These are phyloP conservation scores for Pteronotus mesoamericanus DNA, from an alignment of 2,797 vertebrate species.

Conservation along the genomic window DNA sequence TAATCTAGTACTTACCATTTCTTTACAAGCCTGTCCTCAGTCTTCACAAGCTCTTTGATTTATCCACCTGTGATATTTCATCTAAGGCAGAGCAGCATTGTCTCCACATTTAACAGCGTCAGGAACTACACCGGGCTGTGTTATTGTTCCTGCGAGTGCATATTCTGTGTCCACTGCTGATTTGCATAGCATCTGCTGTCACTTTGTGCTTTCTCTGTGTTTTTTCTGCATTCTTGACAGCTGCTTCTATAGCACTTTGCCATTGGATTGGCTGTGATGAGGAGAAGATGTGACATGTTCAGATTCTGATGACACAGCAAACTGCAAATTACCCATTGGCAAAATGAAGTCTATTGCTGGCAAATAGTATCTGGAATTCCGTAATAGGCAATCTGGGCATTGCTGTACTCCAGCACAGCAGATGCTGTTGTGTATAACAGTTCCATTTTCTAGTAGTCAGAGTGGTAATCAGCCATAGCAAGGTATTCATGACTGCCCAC, in stretches of 20 bases:
- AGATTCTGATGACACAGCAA: slow-evolving; percentile 61
- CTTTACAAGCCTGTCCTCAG: slow-evolving; percentile 34
- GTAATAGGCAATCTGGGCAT: slow-evolving; percentile 61
- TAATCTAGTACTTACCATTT: neutral
- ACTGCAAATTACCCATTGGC: slow-evolving; percentile 51
- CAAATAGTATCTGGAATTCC: slow-evolving; percentile 58
- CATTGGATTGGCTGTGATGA: slow-evolving; percentile 37
- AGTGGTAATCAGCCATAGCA: slow-evolving; percentile 57
- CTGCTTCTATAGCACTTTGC: slow-evolving; percentile 30
- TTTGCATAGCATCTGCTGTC: slow-evolving; percentile 62
- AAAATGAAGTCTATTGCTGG: slow-evolving; percentile 44
- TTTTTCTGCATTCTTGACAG: slow-evolving; percentile 35
- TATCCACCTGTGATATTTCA: neutral
- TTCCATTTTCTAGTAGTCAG: slow-evolving; percentile 56
- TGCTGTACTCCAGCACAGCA: slow-evolving; percentile 32
- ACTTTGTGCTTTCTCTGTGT: slow-evolving; percentile 45
- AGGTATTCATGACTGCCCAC: slow-evolving; percentile 52
- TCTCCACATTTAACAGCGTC: neutral
- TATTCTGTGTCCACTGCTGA: neutral
- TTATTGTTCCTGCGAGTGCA: neutral
- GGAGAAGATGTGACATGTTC: slow-evolving; percentile 35
- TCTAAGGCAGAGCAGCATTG: neutral
- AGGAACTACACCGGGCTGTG: accelerated
- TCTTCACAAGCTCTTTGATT: neutral
- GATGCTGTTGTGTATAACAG: slow-evolving; percentile 58